Evolutionary conservation across 2,888 invertebrate species (phyloP).

Genomic region (Limnephilus rhombicus): DNA sequence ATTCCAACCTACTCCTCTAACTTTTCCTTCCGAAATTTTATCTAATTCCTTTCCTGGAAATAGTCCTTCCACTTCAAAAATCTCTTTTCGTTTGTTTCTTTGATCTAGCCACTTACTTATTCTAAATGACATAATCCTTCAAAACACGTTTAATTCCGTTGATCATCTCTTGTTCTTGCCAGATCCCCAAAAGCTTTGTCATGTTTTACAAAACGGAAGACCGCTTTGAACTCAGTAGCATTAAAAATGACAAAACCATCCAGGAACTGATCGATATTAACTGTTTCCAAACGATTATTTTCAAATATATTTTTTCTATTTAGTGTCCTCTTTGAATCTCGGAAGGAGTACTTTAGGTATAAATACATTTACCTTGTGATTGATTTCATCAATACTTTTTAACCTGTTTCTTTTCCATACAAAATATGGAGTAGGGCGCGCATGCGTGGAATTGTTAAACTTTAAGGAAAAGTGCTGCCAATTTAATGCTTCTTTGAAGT

Average conservation of each 20-base stretch:
- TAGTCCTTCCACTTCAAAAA: too few species aligned
- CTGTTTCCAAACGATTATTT: neutral
- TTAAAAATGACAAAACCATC: neutral
- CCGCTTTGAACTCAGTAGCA: neutral
- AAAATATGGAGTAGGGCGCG: neutral
- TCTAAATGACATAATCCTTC: neutral
- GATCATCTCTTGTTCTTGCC: neutral
- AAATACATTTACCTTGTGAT: neutral
- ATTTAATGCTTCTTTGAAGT: neutral
- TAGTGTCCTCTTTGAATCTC: neutral
- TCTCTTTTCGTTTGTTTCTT: too few species aligned
- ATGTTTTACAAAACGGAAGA: neutral
- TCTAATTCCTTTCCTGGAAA: too few species aligned
- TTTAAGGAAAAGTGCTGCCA: neutral
- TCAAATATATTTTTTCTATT: neutral
- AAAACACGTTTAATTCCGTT: neutral
- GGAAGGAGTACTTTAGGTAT: too few species aligned
- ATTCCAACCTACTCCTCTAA: too few species aligned
- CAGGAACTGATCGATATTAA: neutral
- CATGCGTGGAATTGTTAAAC: neutral
- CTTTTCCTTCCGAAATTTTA: too few species aligned
- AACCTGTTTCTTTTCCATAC: neutral
- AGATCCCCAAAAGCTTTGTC: neutral
- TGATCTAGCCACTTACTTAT: too few species aligned
- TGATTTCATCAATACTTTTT: neutral